Evolutionary conservation across 2,888 invertebrate species (phyloP).

Genomic region (Gryllus longicercus): DNA sequence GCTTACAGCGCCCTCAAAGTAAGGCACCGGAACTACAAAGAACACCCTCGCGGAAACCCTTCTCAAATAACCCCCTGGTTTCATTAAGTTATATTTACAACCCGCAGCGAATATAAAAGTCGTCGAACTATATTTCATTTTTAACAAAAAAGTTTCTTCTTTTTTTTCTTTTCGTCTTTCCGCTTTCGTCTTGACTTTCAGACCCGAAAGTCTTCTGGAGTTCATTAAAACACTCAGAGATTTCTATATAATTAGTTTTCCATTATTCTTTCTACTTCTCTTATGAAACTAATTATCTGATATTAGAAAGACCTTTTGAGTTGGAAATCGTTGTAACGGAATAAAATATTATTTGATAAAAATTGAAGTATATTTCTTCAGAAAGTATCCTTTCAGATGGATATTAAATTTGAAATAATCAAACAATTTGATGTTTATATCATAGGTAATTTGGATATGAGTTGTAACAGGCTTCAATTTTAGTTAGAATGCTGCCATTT

Average conservation of each 20-base stretch:
- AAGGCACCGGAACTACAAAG: background rate
- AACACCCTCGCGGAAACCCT: background rate
- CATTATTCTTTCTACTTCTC: slow-evolving; percentile 19
- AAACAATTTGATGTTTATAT: too few relatives aligned
- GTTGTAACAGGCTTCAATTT: too few relatives aligned
- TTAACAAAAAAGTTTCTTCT: background rate
- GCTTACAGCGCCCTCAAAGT: background rate
- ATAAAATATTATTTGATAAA: too few relatives aligned
- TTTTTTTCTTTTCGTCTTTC: background rate
- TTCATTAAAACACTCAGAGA: slow-evolving; percentile 27
- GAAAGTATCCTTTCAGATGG: too few relatives aligned
- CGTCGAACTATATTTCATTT: slow-evolving; percentile 17
- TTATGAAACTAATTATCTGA: slow-evolving; percentile 26
- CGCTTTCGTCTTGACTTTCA: background rate
- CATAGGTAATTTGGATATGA: too few relatives aligned
- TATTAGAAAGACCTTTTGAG: slow-evolving; percentile 20
- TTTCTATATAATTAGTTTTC: slow-evolving; percentile 28
- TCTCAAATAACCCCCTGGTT: background rate
- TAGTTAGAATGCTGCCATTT: too few relatives aligned
- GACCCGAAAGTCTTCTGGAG: background rate
- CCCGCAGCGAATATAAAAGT: slow-evolving; percentile 2
- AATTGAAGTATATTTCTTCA: too few relatives aligned
- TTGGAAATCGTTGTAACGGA: too few relatives aligned
- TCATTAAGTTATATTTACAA: slow-evolving; percentile 17
- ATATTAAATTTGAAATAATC: too few relatives aligned